These are phyloP conservation scores for Lochmaea capreae DNA, from an alignment of 2,888 invertebrate genomes.

Conservation along the genomic window DNA sequence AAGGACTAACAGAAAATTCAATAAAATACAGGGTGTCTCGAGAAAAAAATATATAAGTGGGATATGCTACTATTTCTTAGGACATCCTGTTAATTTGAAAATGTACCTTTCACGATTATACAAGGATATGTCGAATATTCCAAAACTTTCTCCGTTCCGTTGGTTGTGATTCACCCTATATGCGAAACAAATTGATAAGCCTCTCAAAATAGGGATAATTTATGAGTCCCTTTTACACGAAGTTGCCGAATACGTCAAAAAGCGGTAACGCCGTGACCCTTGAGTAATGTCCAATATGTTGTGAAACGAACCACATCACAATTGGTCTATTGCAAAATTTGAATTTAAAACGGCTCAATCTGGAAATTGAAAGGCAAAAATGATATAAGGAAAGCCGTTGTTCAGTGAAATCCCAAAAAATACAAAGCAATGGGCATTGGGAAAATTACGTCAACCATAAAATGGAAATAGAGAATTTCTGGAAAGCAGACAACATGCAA, in stretches of 20 bases:
- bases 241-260: background rate
- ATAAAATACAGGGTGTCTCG: too few species aligned
- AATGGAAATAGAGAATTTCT: too few species aligned
- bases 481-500: too few species aligned
- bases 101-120: too few species aligned
- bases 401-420: background rate
- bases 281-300: background rate
- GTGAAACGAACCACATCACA: background rate
- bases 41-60: too few species aligned
- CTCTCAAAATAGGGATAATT: background rate
- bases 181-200: background rate
- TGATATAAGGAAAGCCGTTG: background rate
- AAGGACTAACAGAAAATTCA: too few species aligned
- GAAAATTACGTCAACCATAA: too few species aligned
- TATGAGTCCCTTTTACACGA: background rate
- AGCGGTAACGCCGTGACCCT: background rate
- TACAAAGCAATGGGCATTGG: too few species aligned
- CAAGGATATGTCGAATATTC: too few species aligned
- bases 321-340: constrained; percentile 1
- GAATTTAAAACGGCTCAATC: background rate
- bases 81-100: too few species aligned
- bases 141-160: too few species aligned
- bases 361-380: background rate
- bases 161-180: background rate
- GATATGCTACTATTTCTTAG: too few species aligned